Base-by-base conservation (phyloP, 2,888 invertebrate genomes). In the Asteroscopus sphinx region DNA sequence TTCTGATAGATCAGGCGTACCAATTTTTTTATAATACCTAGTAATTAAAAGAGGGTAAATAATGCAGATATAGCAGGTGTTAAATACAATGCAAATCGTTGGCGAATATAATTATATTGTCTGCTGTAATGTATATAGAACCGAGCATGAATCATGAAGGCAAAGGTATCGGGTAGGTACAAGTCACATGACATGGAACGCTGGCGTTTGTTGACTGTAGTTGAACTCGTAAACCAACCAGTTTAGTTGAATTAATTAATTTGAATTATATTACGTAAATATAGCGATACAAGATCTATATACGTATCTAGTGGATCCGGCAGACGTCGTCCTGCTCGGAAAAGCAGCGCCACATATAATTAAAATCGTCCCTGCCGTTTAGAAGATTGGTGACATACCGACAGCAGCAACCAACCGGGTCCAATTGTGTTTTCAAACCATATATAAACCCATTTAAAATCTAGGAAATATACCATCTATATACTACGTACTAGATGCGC, bases 81-180 rank as follows among this genome's bases (percentile, higher is more conserved):
- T 67, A 53, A 51, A 25, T 58, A 53, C 51, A 62, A 69, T 66
- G 51, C 28, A 66, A 54, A 57, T 65, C 32, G 28, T 69, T 66
- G 48, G 41, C 33, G 44, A 42, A 49, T 54, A 47, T 36, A 16
- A n/a, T n/a, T 39, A 41, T 33, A 16, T 32, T 46, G 21, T 44
- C 11, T 45, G 41, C 35, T 41, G 16, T 12, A 21, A 13, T 1
- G 33, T 44, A 35, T 4, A 37, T 42, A 32, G 26, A 53, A 36
- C 40, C 21, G 7, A 51, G 39, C 21, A 47, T 67, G 67, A 66
- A 48, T 67, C 71, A 62, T 41, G 28, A 47, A 47, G 26, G 40
- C 39, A 21, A 44, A 47, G 37, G 40, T 45, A 21, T 54, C 33
- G 12, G 39, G 7, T 8, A 47, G 37, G 40, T 45, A 21, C 51